Evolutionary conservation across 2,797 vertebrate species (phyloP).

Genomic region (Dendrocincla fuliginosa): DNA sequence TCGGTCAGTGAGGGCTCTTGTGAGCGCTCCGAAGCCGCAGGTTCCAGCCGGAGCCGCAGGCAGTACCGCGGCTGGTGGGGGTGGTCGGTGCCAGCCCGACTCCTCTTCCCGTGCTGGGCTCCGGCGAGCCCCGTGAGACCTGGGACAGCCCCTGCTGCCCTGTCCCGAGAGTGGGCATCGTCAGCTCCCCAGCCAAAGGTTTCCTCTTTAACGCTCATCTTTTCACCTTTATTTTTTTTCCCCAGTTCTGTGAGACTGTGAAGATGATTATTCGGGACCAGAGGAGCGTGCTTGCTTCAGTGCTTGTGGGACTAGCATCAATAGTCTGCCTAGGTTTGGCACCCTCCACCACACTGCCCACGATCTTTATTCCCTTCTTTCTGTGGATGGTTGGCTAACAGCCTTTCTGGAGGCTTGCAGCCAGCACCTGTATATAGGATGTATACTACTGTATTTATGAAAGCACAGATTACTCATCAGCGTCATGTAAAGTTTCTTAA

Average conservation of each 20-base stretch:
- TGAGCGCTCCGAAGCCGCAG: background rate
- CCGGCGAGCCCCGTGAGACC: background rate
- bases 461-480: constrained; percentile 34
- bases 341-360: constrained; percentile 79
- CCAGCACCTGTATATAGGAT: constrained; percentile 41
- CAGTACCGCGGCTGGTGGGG: background rate
- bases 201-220: background rate
- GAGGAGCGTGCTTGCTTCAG: constrained; percentile 84
- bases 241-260: constrained; percentile 89
- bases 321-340: constrained; percentile 82
- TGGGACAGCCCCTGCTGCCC: no score
- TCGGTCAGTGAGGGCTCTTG: rapidly evolving
- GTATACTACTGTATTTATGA: constrained; percentile 71
- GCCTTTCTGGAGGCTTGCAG: background rate
- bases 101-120: rapidly evolving
- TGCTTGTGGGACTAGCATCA: constrained; percentile 79
- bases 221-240: no score
- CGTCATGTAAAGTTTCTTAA: constrained; percentile 8
- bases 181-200: background rate
- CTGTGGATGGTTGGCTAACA: constrained; percentile 94
- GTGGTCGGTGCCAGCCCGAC: background rate
- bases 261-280: constrained; percentile 91
- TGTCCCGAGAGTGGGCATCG: background rate
- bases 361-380: constrained; percentile 85
- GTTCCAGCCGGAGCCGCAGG: background rate